These are phyloP conservation scores for Elegia similella DNA, from an alignment of 2,888 invertebrate species.

Conservation along the genomic window DNA sequence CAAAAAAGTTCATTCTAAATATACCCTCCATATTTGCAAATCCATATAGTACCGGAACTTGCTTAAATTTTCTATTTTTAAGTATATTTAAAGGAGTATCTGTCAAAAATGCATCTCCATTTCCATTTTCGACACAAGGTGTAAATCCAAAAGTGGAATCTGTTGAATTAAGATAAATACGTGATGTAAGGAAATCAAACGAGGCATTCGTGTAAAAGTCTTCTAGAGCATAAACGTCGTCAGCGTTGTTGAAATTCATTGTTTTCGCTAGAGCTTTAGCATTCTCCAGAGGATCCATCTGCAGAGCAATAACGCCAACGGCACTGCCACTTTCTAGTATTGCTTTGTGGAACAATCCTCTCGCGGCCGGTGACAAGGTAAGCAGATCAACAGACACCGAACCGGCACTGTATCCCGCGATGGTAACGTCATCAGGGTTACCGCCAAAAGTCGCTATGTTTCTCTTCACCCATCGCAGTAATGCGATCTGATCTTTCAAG, in stretches of 20 bases:
- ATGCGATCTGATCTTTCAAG: slow-evolving; percentile 42
- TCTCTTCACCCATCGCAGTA: slow-evolving; percentile 31
- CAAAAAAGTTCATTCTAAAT: slow-evolving; percentile 35
- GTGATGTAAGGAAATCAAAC: slow-evolving; percentile 32
- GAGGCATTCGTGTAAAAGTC: slow-evolving; percentile 43
- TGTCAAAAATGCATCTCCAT: slow-evolving; percentile 38
- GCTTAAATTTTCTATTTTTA: slow-evolving; percentile 40
- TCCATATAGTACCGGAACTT: slow-evolving; percentile 48
- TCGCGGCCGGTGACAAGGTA: slow-evolving; percentile 20
- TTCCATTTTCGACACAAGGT: slow-evolving; percentile 35
- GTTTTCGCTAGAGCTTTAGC: slow-evolving; percentile 38
- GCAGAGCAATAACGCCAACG: slow-evolving; percentile 33
- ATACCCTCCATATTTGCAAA: slow-evolving; percentile 47
- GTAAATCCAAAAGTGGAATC: slow-evolving; percentile 34
- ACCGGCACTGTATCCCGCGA: slow-evolving; percentile 28
- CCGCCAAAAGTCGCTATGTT: slow-evolving; percentile 29
- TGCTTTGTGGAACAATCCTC: slow-evolving; percentile 40
- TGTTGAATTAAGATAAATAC: slow-evolving; percentile 24
- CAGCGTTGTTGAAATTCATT: slow-evolving; percentile 35
- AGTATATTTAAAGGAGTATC: slow-evolving; percentile 45
- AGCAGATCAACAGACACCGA: slow-evolving; percentile 24
- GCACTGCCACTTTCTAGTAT: slow-evolving; percentile 46
- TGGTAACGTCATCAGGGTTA: slow-evolving; percentile 28
- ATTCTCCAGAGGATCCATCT: slow-evolving; percentile 42
- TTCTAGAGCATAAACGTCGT: slow-evolving; percentile 44